A percentile compares a stretch with the other conserved stretches of the same genome.
These are phyloP conservation scores for Cydia strobilella DNA, from an alignment of 1,140 invertebrate genomes.

Conservation along the genomic window DNA sequence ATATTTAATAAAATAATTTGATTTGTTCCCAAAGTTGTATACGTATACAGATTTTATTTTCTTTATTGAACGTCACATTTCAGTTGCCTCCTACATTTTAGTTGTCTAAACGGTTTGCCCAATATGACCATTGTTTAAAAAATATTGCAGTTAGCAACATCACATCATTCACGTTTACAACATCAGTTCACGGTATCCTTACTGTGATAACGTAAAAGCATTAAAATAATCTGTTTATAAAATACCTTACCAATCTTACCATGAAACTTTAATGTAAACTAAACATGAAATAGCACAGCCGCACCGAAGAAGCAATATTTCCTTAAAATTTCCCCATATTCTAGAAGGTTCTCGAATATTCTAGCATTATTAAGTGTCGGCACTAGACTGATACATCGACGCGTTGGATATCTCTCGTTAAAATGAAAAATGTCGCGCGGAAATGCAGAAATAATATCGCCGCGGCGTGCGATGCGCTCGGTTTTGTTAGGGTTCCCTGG, in stretches of 20 bases:
- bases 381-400: constrained; percentile 24
- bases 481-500: constrained; percentile 8
- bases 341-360: constrained; percentile 8
- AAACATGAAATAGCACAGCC: neutral
- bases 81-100: no score
- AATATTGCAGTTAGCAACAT: no score
- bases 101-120: no score
- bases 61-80: no score
- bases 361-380: constrained; percentile 27
- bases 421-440: constrained; percentile 31
- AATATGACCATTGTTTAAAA: no score
- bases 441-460: constrained; percentile 31
- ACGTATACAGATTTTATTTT: no score
- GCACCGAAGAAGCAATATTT: neutral
- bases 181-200: no score
- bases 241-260: no score
- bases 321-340: neutral
- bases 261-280: neutral
- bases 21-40: no score
- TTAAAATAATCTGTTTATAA: neutral
- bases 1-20: no score
- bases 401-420: constrained; percentile 29
- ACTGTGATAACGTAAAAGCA: neutral
- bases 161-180: no score
- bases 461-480: neutral